These are phyloP conservation scores for Polydrusus tereticollis DNA, from an alignment of 2,888 invertebrate species.

Conservation along the genomic window DNA sequence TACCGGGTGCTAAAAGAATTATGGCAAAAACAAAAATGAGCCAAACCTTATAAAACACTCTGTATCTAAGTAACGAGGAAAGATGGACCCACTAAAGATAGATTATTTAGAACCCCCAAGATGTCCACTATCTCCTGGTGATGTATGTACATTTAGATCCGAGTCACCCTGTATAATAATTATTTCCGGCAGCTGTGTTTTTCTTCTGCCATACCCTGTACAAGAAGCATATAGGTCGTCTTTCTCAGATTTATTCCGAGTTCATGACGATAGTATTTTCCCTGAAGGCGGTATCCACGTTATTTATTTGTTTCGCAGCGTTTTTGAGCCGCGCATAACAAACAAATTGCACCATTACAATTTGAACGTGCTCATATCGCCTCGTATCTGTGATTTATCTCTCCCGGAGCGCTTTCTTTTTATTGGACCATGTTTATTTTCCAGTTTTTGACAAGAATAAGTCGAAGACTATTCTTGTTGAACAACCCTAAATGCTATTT, in stretches of 20 bases:
- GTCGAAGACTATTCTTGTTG: neutral
- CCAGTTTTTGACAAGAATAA: neutral
- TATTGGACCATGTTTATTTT: neutral
- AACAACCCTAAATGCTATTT: too few species aligned
- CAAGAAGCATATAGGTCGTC: neutral
- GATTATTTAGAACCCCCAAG: too few species aligned
- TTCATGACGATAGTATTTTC: constrained; percentile 17
- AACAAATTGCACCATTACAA: constrained; percentile 47
- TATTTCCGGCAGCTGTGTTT: too few species aligned
- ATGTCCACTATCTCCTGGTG: too few species aligned
- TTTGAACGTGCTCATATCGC: constrained; percentile 42
- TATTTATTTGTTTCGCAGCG: constrained; percentile 38
- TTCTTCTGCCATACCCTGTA: neutral
- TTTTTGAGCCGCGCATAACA: constrained; percentile 35
- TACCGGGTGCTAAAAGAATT: too few species aligned
- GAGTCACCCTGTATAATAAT: too few species aligned
- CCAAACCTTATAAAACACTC: too few species aligned
- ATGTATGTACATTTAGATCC: too few species aligned
- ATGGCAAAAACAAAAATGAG: too few species aligned
- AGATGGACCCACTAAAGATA: too few species aligned
- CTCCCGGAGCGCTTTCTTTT: neutral
- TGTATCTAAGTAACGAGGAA: too few species aligned
- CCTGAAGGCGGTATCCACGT: constrained; percentile 22
- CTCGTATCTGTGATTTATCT: constrained; percentile 12
- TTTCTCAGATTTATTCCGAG: constrained; percentile 21